Conservation (phyloP, 53 echinoderm and acorn worm species). For the Glandiceps talaboti region DNA sequence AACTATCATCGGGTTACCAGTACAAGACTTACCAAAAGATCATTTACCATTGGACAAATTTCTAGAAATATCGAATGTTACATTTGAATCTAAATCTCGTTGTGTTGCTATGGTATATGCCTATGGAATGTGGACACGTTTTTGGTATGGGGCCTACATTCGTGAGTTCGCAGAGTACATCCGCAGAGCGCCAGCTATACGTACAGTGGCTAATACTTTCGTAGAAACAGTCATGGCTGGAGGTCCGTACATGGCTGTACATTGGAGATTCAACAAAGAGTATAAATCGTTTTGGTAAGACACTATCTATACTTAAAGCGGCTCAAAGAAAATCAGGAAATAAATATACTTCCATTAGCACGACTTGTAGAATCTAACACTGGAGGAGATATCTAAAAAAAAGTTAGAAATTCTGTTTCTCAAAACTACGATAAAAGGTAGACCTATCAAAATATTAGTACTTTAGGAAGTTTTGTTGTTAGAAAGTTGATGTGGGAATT, state of each 20-base stretch:
- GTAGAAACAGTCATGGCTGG: not conserved
- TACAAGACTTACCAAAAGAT: conserved; percentile 14
- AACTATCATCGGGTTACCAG: conserved; percentile 17
- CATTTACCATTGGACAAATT: conserved; percentile 16
- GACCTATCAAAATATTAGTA: too few relatives aligned
- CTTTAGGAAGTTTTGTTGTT: too few relatives aligned
- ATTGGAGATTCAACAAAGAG: conserved; percentile 50
- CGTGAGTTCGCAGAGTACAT: conserved; percentile 6
- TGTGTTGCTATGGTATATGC: conserved; percentile 41
- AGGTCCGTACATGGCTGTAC: conserved; percentile 19
- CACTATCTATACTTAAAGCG: too few relatives aligned
- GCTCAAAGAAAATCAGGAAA: too few relatives aligned
- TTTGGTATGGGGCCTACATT: conserved; percentile 7
- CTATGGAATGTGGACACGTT: conserved; percentile 29
- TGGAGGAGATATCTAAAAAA: too few relatives aligned
- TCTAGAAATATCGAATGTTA: conserved; percentile 11
- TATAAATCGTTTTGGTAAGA: conserved; percentile 30
- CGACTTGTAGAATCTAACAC: too few relatives aligned
- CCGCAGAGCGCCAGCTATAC: conserved; percentile 7
- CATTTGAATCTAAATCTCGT: conserved; percentile 10
- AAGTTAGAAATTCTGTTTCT: too few relatives aligned
- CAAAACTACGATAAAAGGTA: too few relatives aligned
- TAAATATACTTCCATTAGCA: too few relatives aligned
- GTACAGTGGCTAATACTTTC: conserved; percentile 8
- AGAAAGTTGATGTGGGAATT: too few relatives aligned